Percentiles rank a stretch among this genome's conserved stretches.
These are phyloP conservation scores for Lanius ludovicianus DNA, from an alignment of 2,113 vertebrate genomes.

Conservation along the genomic window DNA sequence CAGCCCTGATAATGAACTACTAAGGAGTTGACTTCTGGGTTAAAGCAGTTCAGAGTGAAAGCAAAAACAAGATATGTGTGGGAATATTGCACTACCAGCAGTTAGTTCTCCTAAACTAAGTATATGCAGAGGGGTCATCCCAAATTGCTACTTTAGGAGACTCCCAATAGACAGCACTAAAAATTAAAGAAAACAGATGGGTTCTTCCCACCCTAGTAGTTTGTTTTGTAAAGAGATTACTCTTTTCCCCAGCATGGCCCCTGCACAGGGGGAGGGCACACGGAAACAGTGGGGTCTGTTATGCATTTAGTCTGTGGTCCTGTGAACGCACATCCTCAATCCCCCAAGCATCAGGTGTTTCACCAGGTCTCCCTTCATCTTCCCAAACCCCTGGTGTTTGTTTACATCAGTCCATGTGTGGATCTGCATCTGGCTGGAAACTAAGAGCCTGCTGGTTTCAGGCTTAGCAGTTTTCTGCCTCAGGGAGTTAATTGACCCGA, in stretches of 20 bases:
- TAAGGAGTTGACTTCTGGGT: neutral
- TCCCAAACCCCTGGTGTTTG: neutral
- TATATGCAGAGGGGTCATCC: neutral
- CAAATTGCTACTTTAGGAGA: neutral
- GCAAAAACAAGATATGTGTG: neutral
- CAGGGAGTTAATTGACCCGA: neutral
- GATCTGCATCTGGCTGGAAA: neutral
- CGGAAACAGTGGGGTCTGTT: rapidly evolving
- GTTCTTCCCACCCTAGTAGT: neutral
- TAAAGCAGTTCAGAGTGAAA: neutral
- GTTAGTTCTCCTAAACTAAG: neutral
- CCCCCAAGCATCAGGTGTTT: neutral
- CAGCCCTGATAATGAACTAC: neutral
- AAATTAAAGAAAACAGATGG: neutral
- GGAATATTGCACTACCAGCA: neutral
- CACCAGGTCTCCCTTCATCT: neutral
- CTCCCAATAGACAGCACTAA: neutral
- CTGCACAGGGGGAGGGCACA: neutral
- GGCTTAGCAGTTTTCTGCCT: neutral
- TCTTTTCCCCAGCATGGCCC: neutral
- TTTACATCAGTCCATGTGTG: neutral
- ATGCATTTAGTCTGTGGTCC: neutral
- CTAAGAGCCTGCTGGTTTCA: neutral
- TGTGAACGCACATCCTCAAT: neutral
- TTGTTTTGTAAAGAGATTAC: neutral